phyloP scores from a whole-genome alignment of 2,113 vertebrate species.

The Alaudala cheleensis region DNA sequence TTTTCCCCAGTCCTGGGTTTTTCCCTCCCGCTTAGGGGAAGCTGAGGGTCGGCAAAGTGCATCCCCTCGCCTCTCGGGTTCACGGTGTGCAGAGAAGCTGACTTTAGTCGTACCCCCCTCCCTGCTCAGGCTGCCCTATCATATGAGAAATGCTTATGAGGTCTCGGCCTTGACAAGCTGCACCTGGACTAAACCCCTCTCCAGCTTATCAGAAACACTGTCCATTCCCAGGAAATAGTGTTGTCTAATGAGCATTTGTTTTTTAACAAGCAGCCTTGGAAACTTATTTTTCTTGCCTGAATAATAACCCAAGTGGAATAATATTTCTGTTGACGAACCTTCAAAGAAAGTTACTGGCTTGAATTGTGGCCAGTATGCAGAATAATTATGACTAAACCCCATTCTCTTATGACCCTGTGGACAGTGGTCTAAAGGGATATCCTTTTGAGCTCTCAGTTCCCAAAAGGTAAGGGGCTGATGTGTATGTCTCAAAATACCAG shows the following conservation, averaged over 20 bases:
- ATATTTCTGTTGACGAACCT: neutral
- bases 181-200: neutral
- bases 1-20: accelerated
- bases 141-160: neutral
- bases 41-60: neutral
- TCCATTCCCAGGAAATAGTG: neutral
- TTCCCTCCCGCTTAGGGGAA: neutral
- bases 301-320: neutral
- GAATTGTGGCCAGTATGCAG: neutral
- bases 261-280: neutral
- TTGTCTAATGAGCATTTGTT: neutral
- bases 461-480: neutral
- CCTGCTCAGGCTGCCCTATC: neutral
- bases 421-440: neutral
- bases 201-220: neutral
- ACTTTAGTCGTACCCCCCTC: neutral
- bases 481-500: neutral
- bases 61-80: neutral
- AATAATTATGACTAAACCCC: neutral
- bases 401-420: neutral
- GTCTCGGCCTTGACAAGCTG: neutral
- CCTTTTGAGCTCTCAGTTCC: neutral
- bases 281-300: neutral
- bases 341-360: neutral
- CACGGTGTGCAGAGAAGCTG: neutral